phyloP scores from a whole-genome alignment of 2,113 vertebrate species.

The Atrichornis clamosus region DNA sequence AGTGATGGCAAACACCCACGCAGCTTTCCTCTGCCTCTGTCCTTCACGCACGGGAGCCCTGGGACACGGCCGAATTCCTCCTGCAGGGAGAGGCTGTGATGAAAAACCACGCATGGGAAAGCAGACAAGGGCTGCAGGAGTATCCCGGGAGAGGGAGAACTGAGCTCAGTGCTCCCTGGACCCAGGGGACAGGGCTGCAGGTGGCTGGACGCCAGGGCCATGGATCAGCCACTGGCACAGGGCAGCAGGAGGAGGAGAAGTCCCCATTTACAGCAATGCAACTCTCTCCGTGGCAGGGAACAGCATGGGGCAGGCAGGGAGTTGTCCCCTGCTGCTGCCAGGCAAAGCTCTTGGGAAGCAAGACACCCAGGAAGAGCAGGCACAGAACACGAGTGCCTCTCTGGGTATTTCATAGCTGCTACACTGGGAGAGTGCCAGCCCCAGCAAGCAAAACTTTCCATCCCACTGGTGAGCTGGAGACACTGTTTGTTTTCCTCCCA shows the following conservation, averaged over 20 bases:
- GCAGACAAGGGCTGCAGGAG: not conserved
- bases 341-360: not conserved
- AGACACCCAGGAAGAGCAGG: not conserved
- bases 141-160: not conserved
- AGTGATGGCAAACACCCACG: not conserved
- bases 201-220: not conserved
- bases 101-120: not conserved
- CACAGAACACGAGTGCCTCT: fast-evolving
- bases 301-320: not conserved
- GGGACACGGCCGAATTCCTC: not conserved
- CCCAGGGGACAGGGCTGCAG: not conserved
- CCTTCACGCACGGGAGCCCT: not conserved
- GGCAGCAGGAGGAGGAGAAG: not conserved
- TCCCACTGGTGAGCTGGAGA: not conserved
- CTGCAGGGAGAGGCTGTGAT: not conserved
- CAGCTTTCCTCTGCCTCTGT: not conserved
- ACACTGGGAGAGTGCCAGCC: not conserved
- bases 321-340: not conserved
- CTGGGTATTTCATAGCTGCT: not conserved
- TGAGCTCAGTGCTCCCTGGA: not conserved
- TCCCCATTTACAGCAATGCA: not conserved
- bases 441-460: slow-evolving; percentile 22
- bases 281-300: not conserved
- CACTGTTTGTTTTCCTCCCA: slow-evolving; percentile 26
- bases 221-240: fast-evolving